phyloP scores from a whole-genome alignment of 1,140 invertebrate genomes.

The Chelonus insularis region DNA sequence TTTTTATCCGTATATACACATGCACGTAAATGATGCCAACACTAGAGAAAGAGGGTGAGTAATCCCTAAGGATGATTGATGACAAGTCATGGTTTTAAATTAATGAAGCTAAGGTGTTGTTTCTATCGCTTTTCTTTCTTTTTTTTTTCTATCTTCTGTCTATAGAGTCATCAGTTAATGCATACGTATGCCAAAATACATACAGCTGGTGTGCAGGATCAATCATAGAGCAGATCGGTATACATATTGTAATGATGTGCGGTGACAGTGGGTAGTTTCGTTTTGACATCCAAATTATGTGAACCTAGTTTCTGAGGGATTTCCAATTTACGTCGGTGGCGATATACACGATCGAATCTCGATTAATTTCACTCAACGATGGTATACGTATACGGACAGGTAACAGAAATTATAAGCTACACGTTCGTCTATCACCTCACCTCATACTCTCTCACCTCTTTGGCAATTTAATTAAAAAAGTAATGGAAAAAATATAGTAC shows the following conservation, averaged over 20 bases:
- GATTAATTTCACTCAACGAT: conserved; percentile 44
- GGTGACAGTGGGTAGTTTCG: conserved; percentile 34
- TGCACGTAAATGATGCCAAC: not conserved
- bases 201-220: not conserved
- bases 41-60: not conserved
- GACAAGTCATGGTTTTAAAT: too few relatives aligned
- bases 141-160: not conserved
- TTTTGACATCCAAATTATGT: conserved; percentile 50
- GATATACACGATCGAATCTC: conserved; percentile 44
- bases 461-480: conserved; percentile 44
- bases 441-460: not conserved
- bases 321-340: conserved; percentile 44
- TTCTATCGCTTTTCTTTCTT: not conserved
- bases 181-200: not conserved
- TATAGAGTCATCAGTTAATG: conserved; percentile 4
- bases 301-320: conserved; percentile 49
- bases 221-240: conserved; percentile 2
- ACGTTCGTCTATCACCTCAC: conserved; percentile 13
- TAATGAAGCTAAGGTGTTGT: not conserved
- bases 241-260: conserved; percentile 12
- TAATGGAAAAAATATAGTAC: too few relatives aligned
- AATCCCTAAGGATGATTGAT: not conserved
- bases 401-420: conserved; percentile 38
- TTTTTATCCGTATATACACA: not conserved
- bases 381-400: conserved; percentile 24